Percentiles rank a stretch among this genome's conserved stretches.
Conservation (phyloP, 2,797 vertebrate genomes). For the Oceanodroma leucorhoa region DNA sequence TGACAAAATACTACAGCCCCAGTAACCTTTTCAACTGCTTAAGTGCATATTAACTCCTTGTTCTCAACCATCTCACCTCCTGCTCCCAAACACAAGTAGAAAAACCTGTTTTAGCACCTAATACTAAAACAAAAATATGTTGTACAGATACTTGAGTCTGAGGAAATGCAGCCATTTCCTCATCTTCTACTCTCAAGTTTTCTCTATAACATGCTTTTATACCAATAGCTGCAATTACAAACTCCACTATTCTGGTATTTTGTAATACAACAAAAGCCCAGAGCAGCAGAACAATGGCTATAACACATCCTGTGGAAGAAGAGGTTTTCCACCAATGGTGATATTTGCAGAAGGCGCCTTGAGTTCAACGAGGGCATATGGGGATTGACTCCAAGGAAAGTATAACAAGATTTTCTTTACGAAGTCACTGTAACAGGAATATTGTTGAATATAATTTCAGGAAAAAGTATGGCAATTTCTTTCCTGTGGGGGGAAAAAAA, state of each 20-base stretch:
- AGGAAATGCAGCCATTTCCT: not conserved
- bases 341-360: not conserved
- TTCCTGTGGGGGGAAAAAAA: not conserved
- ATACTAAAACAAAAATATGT: not conserved
- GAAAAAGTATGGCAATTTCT: not conserved
- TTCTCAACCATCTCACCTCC: not conserved
- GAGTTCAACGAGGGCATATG: not conserved
- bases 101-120: not conserved
- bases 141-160: not conserved
- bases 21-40: constrained; percentile 1
- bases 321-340: not conserved
- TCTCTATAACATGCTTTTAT: not conserved
- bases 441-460: not conserved
- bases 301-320: not conserved
- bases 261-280: not conserved
- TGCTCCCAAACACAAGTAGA: not conserved
- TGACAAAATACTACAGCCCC: not conserved
- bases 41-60: not conserved
- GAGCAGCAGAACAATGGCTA: not conserved
- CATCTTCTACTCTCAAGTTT: not conserved
- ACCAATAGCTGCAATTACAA: not conserved
- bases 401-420: not conserved
- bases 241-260: not conserved
- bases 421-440: not conserved
- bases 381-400: not conserved